A percentile compares a stretch with the other conserved stretches of the same genome.
Conservation (phyloP, 2,797 vertebrate species). For the Anguilla obscura region DNA sequence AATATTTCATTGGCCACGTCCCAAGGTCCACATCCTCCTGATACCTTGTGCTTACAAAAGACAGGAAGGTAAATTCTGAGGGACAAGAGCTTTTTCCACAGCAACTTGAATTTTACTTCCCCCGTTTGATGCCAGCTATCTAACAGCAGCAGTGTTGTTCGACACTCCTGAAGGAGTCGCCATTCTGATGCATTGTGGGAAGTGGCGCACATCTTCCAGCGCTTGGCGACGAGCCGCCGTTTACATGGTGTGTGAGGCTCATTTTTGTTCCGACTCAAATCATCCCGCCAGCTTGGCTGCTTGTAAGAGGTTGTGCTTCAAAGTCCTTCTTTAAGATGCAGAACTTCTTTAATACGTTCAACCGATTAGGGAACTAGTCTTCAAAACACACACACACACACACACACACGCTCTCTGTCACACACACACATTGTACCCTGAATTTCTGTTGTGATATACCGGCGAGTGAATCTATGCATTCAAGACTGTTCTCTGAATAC, state of each 20-base stretch:
- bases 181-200: background rate
- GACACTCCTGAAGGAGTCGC: background rate
- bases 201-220: background rate
- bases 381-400: background rate
- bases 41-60: background rate
- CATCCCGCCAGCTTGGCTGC: background rate
- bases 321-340: background rate
- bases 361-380: background rate
- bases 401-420: background rate
- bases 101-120: background rate
- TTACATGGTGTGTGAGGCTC: background rate
- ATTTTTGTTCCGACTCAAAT: background rate
- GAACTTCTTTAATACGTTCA: background rate
- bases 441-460: background rate
- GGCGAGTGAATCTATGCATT: background rate
- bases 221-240: background rate
- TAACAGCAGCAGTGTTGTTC: background rate
- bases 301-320: background rate
- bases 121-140: background rate
- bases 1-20: slow-evolving; percentile 31
- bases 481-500: background rate
- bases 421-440: background rate
- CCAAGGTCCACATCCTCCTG: background rate
- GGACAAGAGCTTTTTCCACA: background rate
- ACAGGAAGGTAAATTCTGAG: background rate